Evolutionary conservation across 1,140 invertebrate genomes (phyloP), one percentile per base, ranked within the genome.

Genomic region (Drosophila burlai): DNA sequence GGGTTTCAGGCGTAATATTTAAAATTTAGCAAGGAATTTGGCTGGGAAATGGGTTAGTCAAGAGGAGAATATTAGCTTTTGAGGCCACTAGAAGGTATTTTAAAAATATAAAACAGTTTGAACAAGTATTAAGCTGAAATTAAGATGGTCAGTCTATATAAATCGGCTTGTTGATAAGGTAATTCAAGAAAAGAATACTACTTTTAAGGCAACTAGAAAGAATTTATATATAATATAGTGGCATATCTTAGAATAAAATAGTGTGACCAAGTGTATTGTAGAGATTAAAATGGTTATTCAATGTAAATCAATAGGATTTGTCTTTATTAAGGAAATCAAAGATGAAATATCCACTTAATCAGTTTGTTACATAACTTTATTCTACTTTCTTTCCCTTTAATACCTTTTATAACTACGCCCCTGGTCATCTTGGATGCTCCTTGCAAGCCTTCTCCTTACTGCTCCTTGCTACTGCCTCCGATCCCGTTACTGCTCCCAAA

Each of bases 361-460:
- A 2, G n/a, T 50, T 11, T 11, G 0, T 29, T 2, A n/a, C 2
- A n/a, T 38, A 38, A 38, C 15, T 7, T 10, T 8, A 2, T 42
- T 2, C 0, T 8, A n/a, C 0, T n/a, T 24, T 2, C 3, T 0
- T 11, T 8, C 8, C 18, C 26, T 8, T 21, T 9, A 15, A 8
- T 15, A 61, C 10, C 18, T 26, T 2, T 36, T 11, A 1, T 7
- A 7, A 4, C 58, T 26, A 45, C 40, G 38, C 16, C n/a, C 21
- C 13, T 66, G 67, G 15, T 55, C 62, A 68, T 71, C 67, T 71
- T 71, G 63, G 49, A 6, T 46, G 18, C 49, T 60, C 21, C 31
- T 63, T 64, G 34, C 21, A 11, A 10, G 15, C 15, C 34, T n/a
- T 52, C 60, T 61, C 49, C 68, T 54, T 46, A 3, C 18, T 36